Percentiles rank a stretch among this genome's conserved stretches.
These are phyloP conservation scores for Ctenochaetus hawaiiensis DNA, from an alignment of 2,797 vertebrate species.

Conservation along the genomic window DNA sequence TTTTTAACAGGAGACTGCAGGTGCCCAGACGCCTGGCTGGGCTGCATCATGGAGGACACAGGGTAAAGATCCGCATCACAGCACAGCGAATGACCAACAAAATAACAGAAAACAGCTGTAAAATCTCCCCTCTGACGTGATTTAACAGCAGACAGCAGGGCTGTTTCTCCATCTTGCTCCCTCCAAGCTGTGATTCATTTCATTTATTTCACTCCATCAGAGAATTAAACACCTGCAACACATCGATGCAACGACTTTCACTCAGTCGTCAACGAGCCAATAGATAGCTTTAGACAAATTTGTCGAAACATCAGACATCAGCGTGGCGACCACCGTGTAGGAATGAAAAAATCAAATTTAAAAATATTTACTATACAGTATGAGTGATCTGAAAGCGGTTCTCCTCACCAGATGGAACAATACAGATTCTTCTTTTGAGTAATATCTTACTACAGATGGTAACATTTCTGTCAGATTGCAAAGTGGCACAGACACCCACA, in stretches of 20 bases:
- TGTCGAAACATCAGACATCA: slow-evolving; percentile 13
- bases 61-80: slow-evolving; percentile 84
- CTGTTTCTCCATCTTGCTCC: slow-evolving; percentile 1
- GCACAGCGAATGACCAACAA: not conserved
- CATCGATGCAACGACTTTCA: slow-evolving; percentile 31
- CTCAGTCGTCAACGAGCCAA: slow-evolving; percentile 18
- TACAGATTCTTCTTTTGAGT: slow-evolving; percentile 56
- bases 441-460: slow-evolving; percentile 73
- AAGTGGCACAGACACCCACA: slow-evolving; percentile 61
- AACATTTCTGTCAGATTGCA: slow-evolving; percentile 71
- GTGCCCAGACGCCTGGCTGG: slow-evolving; percentile 93
- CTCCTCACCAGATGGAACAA: slow-evolving; percentile 61
- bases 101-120: slow-evolving; percentile 14
- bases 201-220: slow-evolving; percentile 52
- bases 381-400: slow-evolving; percentile 35
- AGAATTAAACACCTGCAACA: slow-evolving; percentile 42
- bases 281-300: slow-evolving; percentile 16
- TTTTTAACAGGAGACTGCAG: slow-evolving; percentile 89
- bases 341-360: slow-evolving; percentile 32
- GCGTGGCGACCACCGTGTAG: not conserved
- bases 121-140: not conserved
- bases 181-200: slow-evolving; percentile 33
- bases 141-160: slow-evolving; percentile 19
- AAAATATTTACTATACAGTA: slow-evolving; percentile 47
- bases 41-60: slow-evolving; percentile 97